Base-by-base conservation (phyloP, 2,113 vertebrate species). In the Aldabrachelys gigantea region DNA sequence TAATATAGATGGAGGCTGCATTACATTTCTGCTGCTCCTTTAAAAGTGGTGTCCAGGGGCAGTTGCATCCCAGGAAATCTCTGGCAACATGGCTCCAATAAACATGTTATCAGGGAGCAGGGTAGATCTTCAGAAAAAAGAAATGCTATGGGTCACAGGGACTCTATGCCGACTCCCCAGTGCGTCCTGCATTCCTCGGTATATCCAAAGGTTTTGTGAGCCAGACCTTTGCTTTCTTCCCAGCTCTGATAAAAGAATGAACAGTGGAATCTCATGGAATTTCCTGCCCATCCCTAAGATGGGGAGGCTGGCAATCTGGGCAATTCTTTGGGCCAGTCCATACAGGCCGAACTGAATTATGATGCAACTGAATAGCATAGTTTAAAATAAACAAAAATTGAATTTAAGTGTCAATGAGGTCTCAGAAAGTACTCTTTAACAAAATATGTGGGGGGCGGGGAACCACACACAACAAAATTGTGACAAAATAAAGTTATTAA, bases 61-160 rank as follows among this genome's bases (percentile, higher is more conserved):
- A 82, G 41, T 49, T 50, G 35, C 1, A 78, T 54, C 2, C 25
- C 27, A 50, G 27, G 65, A 89, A 17, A 41, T 35, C 65, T 57
- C 49, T 1, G 0, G 16, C 5, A 86, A 29, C 10, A 14, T 25
- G 76, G n/a, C 22, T n/a, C 6, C 0, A 17, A 83, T 44, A 19
- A 6, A 38, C 11, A 17, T 9, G 14, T 35, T 25, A 83, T 1
- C 56, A 22, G 29, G 50, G 80, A 59, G 35, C 78, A 53, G 86
- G 79, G 86, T 53, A n/a, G 79, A 82, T 38, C 5, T 16, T n/a
- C 38, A 86, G 78, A 24, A 78, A 88, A 19, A 22, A n/a, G 54
- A 84, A 53, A 19, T 35, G 62, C 47, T 27, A 22, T 13, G 29
- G 89, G 47, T 44, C 27, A 57, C 1, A 79, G 22, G 7, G 21